Evolutionary conservation across 1,140 invertebrate species (phyloP).

Genomic region (Bactericera cockerelli): DNA sequence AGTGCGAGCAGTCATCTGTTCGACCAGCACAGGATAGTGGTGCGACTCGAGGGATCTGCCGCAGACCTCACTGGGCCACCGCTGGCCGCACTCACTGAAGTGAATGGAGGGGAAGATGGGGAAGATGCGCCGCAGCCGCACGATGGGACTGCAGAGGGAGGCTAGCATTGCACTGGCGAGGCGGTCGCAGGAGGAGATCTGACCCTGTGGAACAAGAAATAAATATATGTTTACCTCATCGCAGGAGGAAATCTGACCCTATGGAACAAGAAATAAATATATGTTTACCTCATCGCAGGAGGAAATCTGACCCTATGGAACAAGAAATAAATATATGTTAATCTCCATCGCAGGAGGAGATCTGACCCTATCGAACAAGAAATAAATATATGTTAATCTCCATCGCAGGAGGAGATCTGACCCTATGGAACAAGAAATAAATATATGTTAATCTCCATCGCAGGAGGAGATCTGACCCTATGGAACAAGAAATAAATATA

Average conservation of each 20-base stretch:
- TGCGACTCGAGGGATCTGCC: slow-evolving; percentile 32
- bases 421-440: neutral
- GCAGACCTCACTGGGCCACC: neutral
- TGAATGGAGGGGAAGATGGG: slow-evolving; percentile 39
- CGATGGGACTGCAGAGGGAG: slow-evolving; percentile 58
- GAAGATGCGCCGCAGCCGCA: slow-evolving; percentile 61
- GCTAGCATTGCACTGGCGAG: slow-evolving; percentile 65
- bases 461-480: too few species aligned
- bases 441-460: too few species aligned
- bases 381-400: slow-evolving; percentile 55
- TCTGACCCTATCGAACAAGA: neutral
- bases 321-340: slow-evolving; percentile 13
- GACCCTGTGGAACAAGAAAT: neutral
- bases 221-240: slow-evolving; percentile 41
- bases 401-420: slow-evolving; percentile 30
- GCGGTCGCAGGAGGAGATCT: slow-evolving; percentile 33
- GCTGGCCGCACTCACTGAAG: neutral
- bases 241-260: slow-evolving; percentile 8
- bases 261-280: neutral
- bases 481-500: too few species aligned
- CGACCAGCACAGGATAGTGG: slow-evolving; percentile 61
- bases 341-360: slow-evolving; percentile 38
- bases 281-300: slow-evolving; percentile 38
- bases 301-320: neutral
- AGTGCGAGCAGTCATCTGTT: slow-evolving; percentile 62